Evolutionary conservation across 2,888 invertebrate species (phyloP).

Genomic region (Drosophila formosana): DNA sequence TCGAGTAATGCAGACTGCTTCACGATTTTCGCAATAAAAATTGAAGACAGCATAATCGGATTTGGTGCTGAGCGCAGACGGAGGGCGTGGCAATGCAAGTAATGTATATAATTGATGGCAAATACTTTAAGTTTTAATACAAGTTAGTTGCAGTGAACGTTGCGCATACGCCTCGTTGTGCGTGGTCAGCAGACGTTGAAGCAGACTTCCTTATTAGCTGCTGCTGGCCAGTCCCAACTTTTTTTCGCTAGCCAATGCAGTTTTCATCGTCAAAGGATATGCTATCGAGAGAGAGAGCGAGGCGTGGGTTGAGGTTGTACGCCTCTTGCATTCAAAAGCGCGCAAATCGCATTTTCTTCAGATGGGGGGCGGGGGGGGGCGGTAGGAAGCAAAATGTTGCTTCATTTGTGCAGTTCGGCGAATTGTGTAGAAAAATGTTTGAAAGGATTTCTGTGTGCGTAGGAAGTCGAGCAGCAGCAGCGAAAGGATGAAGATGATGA

Average conservation of each 20-base stretch:
- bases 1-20: background rate
- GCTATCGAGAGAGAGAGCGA: constrained; percentile 1
- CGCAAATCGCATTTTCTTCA: constrained; percentile 78
- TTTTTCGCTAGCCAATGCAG: constrained; percentile 71
- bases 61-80: background rate
- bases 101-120: constrained; percentile 34
- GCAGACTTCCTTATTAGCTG: constrained; percentile 60
- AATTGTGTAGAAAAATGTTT: constrained; percentile 74
- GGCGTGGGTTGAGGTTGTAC: constrained; percentile 39
- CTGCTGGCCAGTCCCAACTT: constrained; percentile 41
- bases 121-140: constrained; percentile 36
- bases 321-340: constrained; percentile 76
- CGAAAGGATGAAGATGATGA: constrained; percentile 33
- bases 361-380: constrained; percentile 29
- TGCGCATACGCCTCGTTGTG: constrained; percentile 58
- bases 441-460: constrained; percentile 62
- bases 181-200: constrained; percentile 61
- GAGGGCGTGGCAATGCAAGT: background rate
- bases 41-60: constrained; percentile 20
- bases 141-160: constrained; percentile 36
- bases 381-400: constrained; percentile 71
- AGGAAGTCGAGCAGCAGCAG: constrained; percentile 38
- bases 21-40: background rate
- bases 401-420: constrained; percentile 76
- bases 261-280: constrained; percentile 73